These are phyloP conservation scores for Herminia tarsipennalis DNA, from an alignment of 2,888 invertebrate species.

Conservation along the genomic window DNA sequence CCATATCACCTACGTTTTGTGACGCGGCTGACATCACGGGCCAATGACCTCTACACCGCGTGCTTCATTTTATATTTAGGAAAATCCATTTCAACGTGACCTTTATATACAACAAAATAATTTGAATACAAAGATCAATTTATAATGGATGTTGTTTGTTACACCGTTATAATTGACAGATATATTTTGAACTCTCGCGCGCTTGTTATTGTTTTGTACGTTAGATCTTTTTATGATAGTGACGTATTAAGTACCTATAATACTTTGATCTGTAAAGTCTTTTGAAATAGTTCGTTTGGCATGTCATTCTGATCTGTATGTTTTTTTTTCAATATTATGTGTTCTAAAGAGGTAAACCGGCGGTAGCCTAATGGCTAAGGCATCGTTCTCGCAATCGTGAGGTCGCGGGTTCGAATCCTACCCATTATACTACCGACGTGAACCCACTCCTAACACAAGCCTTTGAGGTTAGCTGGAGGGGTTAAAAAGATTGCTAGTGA, in stretches of 20 bases:
- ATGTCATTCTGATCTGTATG: conserved; percentile 7
- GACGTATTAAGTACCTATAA: conserved; percentile 10
- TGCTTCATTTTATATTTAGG: conserved; percentile 43
- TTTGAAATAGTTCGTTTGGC: conserved; percentile 8
- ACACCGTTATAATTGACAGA: conserved; percentile 32
- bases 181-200: conserved; percentile 23
- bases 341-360: too few species aligned
- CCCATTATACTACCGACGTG: too few species aligned
- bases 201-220: conserved; percentile 2
- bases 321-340: too few species aligned
- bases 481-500: too few species aligned
- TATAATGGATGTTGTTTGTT: conserved; percentile 20
- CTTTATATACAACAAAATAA: conserved; percentile 16
- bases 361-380: too few species aligned
- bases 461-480: too few species aligned
- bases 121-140: conserved; percentile 24
- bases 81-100: conserved; percentile 35
- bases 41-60: conserved; percentile 40
- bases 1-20: conserved; percentile 36
- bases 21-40: conserved; percentile 45
- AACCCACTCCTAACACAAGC: too few species aligned
- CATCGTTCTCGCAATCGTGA: too few species aligned
- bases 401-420: too few species aligned
- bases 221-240: conserved; percentile 19
- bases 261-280: conserved; percentile 19